Base-by-base conservation (phyloP, 2,797 vertebrate species). In the Delichon dasypus region DNA sequence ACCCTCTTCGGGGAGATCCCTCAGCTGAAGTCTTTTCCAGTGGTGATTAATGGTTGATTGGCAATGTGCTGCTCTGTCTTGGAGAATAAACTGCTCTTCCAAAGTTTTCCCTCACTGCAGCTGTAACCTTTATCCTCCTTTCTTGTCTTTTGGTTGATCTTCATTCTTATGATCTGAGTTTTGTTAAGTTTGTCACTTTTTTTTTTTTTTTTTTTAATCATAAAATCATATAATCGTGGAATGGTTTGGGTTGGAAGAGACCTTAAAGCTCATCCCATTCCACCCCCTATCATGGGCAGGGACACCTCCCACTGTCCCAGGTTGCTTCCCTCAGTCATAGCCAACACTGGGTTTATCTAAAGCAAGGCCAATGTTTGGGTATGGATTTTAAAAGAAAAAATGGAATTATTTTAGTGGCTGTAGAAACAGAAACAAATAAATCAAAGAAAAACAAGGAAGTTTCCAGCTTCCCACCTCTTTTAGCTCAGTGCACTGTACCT, bases 271-370 rank as follows among this genome's bases (percentile, higher is more conserved):
- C 53, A 34, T 36, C 61, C 40, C 6, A 9, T 60, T 5, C 61
- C 68, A 45, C 2, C 7, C 17, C n/a, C 25, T 80, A 20, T 38
- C 45, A 18, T 7, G 29, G 29, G 23, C 60, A 73, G 38, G 11
- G 53, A 47, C 47, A 3, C 53, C 16, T 80, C 5, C 47, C 54
- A 40, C 70, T 5, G 1, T 11, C 17, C 30, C 85, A 61, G 17
- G 12, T 0, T 27, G 30, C 34, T 45, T 61, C 32, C 32, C 21
- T 65, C 0, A 0, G 15, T 8, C 0, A 0, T 5, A 12, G 38
- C 34, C 36, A 18, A 12, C 0, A 0, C 0, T 34, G 44, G 40
- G 32, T 38, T 83, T 40, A 13, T 65, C 42, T 67, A 32, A 25
- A 50, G 50, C 20, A 19, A 32, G 42, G 45, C 50, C 62, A 42